A percentile compares a stretch with the other conserved stretches of the same genome.
phyloP scores from a whole-genome alignment of 2,113 vertebrate species.

The Corvus cornix region DNA sequence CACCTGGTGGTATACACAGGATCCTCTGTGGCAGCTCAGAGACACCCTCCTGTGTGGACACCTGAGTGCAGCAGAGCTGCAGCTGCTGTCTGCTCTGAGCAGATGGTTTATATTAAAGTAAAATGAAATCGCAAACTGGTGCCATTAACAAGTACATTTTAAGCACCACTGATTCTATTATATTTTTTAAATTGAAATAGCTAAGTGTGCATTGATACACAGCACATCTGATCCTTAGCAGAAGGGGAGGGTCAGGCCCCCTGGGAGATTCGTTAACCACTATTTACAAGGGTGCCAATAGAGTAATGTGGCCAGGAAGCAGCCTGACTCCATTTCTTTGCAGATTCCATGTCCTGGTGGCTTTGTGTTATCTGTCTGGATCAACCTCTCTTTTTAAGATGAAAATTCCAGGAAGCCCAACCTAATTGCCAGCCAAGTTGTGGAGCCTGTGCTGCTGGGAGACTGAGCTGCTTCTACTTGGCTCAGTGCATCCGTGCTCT shows the following conservation, averaged over 20 bases:
- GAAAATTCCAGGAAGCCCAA: neutral
- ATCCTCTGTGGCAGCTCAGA: neutral
- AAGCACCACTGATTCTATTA: constrained; percentile 39
- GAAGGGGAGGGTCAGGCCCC: neutral
- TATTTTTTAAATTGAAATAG: constrained; percentile 7
- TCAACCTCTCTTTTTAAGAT: neutral
- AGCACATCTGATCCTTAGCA: neutral
- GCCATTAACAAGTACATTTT: constrained; percentile 59
- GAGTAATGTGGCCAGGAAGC: neutral
- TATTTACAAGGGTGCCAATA: neutral
- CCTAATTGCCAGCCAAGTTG: neutral
- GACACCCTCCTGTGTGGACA: neutral
- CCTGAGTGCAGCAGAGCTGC: neutral
- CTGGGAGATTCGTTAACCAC: neutral
- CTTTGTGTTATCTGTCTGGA: neutral
- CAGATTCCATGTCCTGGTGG: neutral
- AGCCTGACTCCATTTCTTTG: neutral
- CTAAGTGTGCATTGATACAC: neutral
- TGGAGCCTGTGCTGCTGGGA: neutral
- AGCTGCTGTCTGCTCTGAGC: constrained; percentile 23
- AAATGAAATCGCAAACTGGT: constrained; percentile 15
- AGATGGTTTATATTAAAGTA: constrained; percentile 52
- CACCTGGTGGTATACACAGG: neutral
- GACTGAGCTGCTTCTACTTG: neutral
- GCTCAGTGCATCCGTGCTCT: neutral